Evolutionary conservation across 2,113 vertebrate species (phyloP), one percentile per base, ranked within the genome.

Genomic region (Oncorhynchus tshawytscha): DNA sequence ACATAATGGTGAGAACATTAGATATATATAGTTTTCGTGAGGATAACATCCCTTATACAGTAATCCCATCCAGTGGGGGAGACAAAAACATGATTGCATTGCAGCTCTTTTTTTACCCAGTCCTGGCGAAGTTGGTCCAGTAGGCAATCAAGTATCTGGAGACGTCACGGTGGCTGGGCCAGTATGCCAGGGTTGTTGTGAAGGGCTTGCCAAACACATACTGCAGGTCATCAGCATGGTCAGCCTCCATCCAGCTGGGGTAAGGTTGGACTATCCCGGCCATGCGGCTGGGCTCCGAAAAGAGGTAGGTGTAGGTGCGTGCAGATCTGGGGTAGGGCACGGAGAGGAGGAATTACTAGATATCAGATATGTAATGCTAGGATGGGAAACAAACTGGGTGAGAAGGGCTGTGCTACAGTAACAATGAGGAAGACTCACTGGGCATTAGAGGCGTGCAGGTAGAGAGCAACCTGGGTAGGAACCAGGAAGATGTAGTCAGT

Each of bases 111-210:
- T 3, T 48, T 93, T 94, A 99, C 98, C 98, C 98, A 0, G 93
- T 95, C 70, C 72, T 94, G 83, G 97, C 98, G 34, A 99, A 99
- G 89, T 99, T 99, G 92, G 95, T 97, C 98, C 98, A 99, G 86
- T 97, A 99, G 80, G 95, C 94, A 0, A 99, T 99, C 88, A 98
- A 88, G 83, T 85, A 75, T 27, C 78, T 48, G 0, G 98, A 94
- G 48, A 97, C 82, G 0, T 91, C 91, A 18, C 95, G 93, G 82
- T 99, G 93, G 64, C 92, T 87, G 5, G 94, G 54, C 75, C 78
- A 81, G 92, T 99, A 99, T 24, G 72, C 95, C 77, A 96, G 27
- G 0, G 94, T 94, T 0, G 93, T 94, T 70, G 62, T 6, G 0
- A 97, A 96, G 25, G 98, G 98, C 78, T 97, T 98, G 67, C 97